phyloP scores from a whole-genome alignment of 2,113 vertebrate species.

The Spea multiplicata region DNA sequence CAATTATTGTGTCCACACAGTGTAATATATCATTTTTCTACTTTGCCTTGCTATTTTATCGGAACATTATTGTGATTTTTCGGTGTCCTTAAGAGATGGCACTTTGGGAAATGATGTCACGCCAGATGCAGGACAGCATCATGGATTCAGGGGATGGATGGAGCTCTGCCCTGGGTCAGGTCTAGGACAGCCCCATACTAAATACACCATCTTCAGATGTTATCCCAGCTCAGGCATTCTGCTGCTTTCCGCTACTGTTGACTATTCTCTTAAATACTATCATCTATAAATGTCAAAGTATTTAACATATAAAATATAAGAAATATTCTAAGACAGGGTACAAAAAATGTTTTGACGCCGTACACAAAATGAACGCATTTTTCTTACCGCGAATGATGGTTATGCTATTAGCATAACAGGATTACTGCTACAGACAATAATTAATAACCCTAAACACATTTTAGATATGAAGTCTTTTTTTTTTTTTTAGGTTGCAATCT shows the following conservation, averaged over 20 bases:
- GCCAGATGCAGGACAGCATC: too few species aligned
- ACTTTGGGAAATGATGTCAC: too few species aligned
- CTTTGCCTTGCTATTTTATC: too few species aligned
- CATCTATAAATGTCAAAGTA: slow-evolving; percentile 5
- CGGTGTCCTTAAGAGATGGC: too few species aligned
- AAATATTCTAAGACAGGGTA: slow-evolving; percentile 11
- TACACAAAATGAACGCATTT: slow-evolving; percentile 12
- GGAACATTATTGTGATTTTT: too few species aligned
- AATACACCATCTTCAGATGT: too few species aligned
- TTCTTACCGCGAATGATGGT: background rate
- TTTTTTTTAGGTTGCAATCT: slow-evolving; percentile 21
- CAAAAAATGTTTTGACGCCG: slow-evolving; percentile 1
- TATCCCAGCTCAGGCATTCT: too few species aligned
- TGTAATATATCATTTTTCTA: too few species aligned
- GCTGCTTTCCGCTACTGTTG: background rate
- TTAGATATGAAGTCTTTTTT: slow-evolving; percentile 31
- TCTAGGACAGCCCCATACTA: too few species aligned
- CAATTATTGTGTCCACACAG: too few species aligned
- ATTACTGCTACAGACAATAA: slow-evolving; percentile 41
- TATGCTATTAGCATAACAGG: slow-evolving; percentile 28
- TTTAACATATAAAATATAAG: slow-evolving; percentile 15
- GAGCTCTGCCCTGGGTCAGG: too few species aligned
- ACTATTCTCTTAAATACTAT: background rate
- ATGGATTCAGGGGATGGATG: too few species aligned
- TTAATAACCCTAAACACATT: slow-evolving; percentile 47